Conservation (phyloP, 2,113 vertebrate genomes). For the Toxostoma redivivum region DNA sequence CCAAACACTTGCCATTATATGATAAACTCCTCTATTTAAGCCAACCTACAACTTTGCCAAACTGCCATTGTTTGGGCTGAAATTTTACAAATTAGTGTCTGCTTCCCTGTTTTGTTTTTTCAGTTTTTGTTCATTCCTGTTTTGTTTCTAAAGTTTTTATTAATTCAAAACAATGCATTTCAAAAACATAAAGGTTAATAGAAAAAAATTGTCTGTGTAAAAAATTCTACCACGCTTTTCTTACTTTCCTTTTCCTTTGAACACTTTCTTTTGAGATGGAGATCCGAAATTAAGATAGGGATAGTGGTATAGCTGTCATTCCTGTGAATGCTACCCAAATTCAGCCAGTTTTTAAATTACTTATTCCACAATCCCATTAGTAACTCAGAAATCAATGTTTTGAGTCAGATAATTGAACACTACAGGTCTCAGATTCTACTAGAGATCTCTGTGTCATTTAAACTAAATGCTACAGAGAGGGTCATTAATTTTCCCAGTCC, state of each 20-base stretch:
- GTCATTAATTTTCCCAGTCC: slow-evolving; percentile 12
- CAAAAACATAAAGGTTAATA: background rate
- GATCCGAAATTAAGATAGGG: background rate
- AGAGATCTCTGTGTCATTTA: background rate
- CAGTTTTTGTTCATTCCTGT: background rate
- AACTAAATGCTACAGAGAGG: background rate
- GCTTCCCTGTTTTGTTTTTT: background rate
- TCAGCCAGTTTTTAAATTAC: background rate
- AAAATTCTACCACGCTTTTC: background rate
- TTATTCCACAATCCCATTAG: background rate
- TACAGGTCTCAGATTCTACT: background rate
- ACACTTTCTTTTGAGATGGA: background rate
- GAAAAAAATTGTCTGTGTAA: background rate
- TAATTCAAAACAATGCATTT: background rate
- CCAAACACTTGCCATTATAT: background rate
- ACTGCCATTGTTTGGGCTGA: background rate
- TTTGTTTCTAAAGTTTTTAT: background rate
- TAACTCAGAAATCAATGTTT: slow-evolving; percentile 7
- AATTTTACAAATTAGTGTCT: slow-evolving; percentile 4
- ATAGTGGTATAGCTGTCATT: background rate
- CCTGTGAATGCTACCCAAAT: background rate
- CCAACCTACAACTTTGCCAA: background rate
- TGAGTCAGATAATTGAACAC: background rate
- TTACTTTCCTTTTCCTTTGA: background rate
- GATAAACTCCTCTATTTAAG: background rate